Evolutionary conservation across 2,888 invertebrate species (phyloP).

Genomic region (Trissolcus japonicus): DNA sequence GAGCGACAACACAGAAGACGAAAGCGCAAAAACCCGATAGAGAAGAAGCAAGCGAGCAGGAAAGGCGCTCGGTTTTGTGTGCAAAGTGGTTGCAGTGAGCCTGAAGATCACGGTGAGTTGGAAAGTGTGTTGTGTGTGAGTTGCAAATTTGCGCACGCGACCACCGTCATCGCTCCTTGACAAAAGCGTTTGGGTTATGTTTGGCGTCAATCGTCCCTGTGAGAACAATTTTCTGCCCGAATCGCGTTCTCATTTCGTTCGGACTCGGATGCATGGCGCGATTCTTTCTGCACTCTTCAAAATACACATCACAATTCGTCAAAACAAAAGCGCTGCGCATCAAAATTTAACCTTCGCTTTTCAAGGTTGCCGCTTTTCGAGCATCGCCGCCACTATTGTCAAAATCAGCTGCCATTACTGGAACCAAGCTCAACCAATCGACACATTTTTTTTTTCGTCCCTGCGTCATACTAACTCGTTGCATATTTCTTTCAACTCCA

Average conservation of each 20-base stretch:
- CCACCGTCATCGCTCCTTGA: slow-evolving; percentile 6
- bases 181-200: slow-evolving; percentile 42
- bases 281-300: background rate
- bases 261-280: background rate
- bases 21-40: slow-evolving; percentile 16
- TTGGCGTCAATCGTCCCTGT: slow-evolving; percentile 30
- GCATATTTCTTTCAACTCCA: background rate
- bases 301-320: background rate
- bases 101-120: background rate
- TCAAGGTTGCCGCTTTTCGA: slow-evolving; percentile 45
- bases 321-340: background rate
- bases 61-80: slow-evolving; percentile 13
- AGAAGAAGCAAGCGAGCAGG: slow-evolving; percentile 1
- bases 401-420: slow-evolving; percentile 75
- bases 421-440: slow-evolving; percentile 9
- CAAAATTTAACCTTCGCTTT: slow-evolving; percentile 21
- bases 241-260: background rate
- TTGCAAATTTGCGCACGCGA: background rate
- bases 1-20: slow-evolving; percentile 8
- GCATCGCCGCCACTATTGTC: slow-evolving; percentile 44
- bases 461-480: background rate
- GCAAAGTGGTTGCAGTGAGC: background rate
- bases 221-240: background rate
- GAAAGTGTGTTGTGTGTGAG: background rate
- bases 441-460: background rate